A percentile compares a stretch with the other conserved stretches of the same genome.
Evolutionary conservation across 2,113 vertebrate species (phyloP).

Genomic region (Alexandromys fortis): DNA sequence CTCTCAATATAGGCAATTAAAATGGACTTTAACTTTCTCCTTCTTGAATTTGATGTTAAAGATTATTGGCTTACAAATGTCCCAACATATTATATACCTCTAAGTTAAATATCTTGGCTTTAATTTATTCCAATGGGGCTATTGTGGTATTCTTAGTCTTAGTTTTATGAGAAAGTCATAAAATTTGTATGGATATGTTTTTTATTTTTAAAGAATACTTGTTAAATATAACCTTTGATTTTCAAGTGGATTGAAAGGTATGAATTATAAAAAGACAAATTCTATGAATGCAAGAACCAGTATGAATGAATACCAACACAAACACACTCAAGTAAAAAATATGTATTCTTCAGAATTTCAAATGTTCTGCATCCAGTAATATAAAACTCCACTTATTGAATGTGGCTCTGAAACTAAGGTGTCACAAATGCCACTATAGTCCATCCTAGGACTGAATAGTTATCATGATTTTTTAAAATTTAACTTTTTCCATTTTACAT

Average conservation of each 20-base stretch:
- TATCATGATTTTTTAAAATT: neutral
- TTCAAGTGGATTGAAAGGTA: neutral
- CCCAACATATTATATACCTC: neutral
- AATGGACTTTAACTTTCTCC: neutral
- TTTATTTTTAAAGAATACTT: neutral
- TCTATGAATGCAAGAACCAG: neutral
- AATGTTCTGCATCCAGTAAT: neutral
- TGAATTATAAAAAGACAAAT: neutral
- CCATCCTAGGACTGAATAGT: neutral
- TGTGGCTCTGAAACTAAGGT: neutral
- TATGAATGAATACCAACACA: neutral
- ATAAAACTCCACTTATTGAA: neutral
- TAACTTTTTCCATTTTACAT: too few relatives aligned
- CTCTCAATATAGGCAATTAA: neutral
- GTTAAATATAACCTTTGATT: neutral
- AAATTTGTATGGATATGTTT: neutral
- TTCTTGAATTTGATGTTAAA: neutral
- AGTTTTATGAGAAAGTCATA: neutral
- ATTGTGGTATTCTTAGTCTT: neutral
- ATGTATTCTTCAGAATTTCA: neutral
- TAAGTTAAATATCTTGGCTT: neutral
- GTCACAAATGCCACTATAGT: neutral
- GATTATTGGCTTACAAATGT: neutral
- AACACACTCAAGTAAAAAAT: neutral
- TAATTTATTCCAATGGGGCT: neutral